Base-by-base conservation (phyloP, 2,888 invertebrate species). In the Leptinotarsa rubiginosa region DNA sequence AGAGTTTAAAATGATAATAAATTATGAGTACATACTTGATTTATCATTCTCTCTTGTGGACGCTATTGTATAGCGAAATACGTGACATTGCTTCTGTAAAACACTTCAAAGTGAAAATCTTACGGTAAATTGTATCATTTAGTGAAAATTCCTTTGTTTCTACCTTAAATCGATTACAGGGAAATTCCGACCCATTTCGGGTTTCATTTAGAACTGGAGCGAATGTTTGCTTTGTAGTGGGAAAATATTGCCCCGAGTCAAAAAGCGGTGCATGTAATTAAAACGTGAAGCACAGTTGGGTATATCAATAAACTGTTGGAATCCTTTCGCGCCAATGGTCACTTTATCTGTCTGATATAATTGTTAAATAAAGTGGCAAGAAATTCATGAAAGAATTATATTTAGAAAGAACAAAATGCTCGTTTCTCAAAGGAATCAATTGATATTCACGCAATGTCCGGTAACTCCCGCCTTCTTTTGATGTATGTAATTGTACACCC, bases 241-340 rank as follows among this genome's bases (percentile, higher is more conserved):
- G 62, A 31, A 62, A 31, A 62, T 62, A 31, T 31, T n/a, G 76
- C 77, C 78, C 66, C 74, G 64, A 72, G 76, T 70, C 76, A 75
- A 72, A 74, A 78, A 79, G 74, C 79, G 79, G 80, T 77, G 80
- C 79, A 79, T 78, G 79, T 80, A 80, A 80, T 80, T 80, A 79
- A 79, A 79, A 79, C 72, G 71, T 73, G 77, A 68, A 72, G 68
- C 74, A 69, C 72, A 31, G 65, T 25, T 62, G 70, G n/a, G 73
- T 69, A 67, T 68, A 69, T 47, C 54, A 64, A 41, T 41, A 10
- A 41, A 41, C 41, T 41, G 2, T 41, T 18, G 56, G 41, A 47
- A n/a, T 13, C 22, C 59, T 13, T n/a, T 75, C 72, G 20, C 77
- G 13, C 73, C 77, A 70, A 59, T 41, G 72, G 75, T 74, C 22